These are phyloP conservation scores for Trissolcus basalis DNA, from an alignment of 1,140 invertebrate genomes.

Conservation along the genomic window DNA sequence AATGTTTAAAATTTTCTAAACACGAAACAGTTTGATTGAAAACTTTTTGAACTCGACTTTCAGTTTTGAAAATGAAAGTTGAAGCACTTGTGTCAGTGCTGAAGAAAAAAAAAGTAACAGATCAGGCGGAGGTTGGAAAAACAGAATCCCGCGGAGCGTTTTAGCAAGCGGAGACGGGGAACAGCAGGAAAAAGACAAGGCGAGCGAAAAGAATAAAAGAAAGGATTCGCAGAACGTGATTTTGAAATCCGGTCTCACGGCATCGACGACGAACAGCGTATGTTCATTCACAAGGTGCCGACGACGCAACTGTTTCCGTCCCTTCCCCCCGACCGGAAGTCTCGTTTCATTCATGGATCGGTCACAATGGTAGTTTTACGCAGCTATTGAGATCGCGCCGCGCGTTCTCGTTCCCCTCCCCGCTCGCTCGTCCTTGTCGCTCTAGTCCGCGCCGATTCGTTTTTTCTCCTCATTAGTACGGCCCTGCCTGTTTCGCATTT, in stretches of 20 bases:
- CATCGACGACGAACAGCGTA: slow-evolving; percentile 54
- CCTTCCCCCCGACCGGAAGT: slow-evolving; percentile 70
- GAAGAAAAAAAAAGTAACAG: neutral
- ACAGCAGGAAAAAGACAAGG: slow-evolving; percentile 28
- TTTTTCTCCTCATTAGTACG: neutral
- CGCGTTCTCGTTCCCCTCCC: slow-evolving; percentile 47
- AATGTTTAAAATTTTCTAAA: too few species aligned
- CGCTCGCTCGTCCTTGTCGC: slow-evolving; percentile 23
- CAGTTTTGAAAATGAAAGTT: too few species aligned
- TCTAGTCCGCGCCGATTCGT: slow-evolving; percentile 1
- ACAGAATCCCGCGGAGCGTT: neutral
- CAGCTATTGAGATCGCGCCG: slow-evolving; percentile 70
- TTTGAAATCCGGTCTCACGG: slow-evolving; percentile 60
- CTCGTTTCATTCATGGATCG: slow-evolving; percentile 73
- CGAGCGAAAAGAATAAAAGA: slow-evolving; percentile 49
- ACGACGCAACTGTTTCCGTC: slow-evolving; percentile 72
- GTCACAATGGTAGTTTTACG: slow-evolving; percentile 74
- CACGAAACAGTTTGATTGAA: too few species aligned
- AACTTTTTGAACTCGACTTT: too few species aligned
- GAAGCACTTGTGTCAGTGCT: too few species aligned
- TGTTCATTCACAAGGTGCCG: slow-evolving; percentile 69
- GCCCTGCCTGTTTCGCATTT: neutral
- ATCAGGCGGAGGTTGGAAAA: neutral
- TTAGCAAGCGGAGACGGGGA: neutral
- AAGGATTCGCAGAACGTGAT: slow-evolving; percentile 60